Base-by-base conservation (phyloP, 2,113 vertebrate genomes). In the Apaloderma vittatum region DNA sequence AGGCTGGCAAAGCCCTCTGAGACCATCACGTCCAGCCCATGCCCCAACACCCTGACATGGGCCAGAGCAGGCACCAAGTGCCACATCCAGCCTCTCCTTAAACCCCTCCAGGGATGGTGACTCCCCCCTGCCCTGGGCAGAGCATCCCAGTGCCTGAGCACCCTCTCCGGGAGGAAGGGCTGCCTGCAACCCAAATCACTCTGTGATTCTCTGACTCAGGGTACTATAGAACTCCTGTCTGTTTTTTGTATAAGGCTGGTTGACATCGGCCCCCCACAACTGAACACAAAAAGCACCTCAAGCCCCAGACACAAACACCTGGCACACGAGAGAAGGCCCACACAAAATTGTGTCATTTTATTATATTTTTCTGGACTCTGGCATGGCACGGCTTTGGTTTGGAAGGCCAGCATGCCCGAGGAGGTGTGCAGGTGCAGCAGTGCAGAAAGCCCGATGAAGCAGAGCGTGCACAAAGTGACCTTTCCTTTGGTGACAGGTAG, bases 201-300 rank as follows among this genome's bases (percentile, higher is more conserved):
- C 37, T 40, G 9, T 40, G 37, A 40, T 40, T 40, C 37, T 40
- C 37, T 40, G 51, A 54, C 46, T n/a, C 6, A 0, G 4, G 29
- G 12, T 18, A 6, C 43, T 15, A 37, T 3, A 20, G 34, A 71
- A 21, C 40, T 62, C 66, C 83, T 46, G 59, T 1, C 83, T 46
- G 59, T 1, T 2, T 34, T n/a, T 52, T 29, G 43, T 24, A 23
- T 15, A 62, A 62, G 46, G 26, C 43, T 22, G 37, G 3, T 15
- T 90, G 65, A 48, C 22, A 6, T 7, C 3, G 0, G 0, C 37
- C 61, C 37, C 61, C 14, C 21, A 0, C 5, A 18, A 37, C 22
- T 24, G 40, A 34, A 11, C 49, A 77, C 20, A 74, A 32, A 15
- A 27, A 6, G 2, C 34, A 22, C 5, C 34, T 46, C 26, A 40